A percentile compares a stretch with the other conserved stretches of the same genome.
These are phyloP conservation scores for Perca schrenkii DNA, from an alignment of 2,113 vertebrate genomes.

Conservation along the genomic window DNA sequence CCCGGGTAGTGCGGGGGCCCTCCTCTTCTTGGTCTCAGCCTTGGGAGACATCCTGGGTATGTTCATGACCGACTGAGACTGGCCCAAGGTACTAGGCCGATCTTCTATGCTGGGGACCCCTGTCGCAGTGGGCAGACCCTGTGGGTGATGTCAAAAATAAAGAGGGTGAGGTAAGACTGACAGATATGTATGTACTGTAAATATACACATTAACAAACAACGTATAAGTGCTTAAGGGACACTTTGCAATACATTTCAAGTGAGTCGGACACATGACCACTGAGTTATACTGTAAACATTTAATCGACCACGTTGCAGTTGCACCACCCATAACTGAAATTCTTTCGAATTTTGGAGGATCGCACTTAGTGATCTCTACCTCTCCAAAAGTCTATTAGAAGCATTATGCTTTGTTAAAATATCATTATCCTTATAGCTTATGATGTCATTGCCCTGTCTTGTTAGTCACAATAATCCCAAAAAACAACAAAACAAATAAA, in stretches of 20 bases:
- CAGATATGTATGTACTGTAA: slow-evolving; percentile 25
- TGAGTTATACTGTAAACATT: neutral
- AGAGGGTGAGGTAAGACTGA: neutral
- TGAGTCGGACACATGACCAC: neutral
- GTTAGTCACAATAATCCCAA: slow-evolving; percentile 3
- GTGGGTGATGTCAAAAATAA: slow-evolving; percentile 37
- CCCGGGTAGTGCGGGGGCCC: slow-evolving; percentile 88
- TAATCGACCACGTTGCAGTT: neutral
- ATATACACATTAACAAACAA: neutral
- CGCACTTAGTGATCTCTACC: neutral
- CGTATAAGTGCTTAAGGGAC: neutral
- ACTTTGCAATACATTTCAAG: neutral
- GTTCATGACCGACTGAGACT: slow-evolving; percentile 90
- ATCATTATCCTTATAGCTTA: slow-evolving; percentile 33
- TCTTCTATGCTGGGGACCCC: slow-evolving; percentile 81
- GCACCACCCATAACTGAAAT: neutral
- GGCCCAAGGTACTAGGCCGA: slow-evolving; percentile 84
- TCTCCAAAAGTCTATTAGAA: slow-evolving; percentile 20
- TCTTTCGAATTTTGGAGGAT: neutral
- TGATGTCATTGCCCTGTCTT: slow-evolving; percentile 30
- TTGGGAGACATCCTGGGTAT: slow-evolving; percentile 86
- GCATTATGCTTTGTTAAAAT: slow-evolving; percentile 50
- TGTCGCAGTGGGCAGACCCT: slow-evolving; percentile 85
- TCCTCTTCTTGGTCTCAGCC: slow-evolving; percentile 89
- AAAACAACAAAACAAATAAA: neutral